Base-by-base conservation (phyloP, 2,113 vertebrate genomes). In the Alligator mississippiensis region DNA sequence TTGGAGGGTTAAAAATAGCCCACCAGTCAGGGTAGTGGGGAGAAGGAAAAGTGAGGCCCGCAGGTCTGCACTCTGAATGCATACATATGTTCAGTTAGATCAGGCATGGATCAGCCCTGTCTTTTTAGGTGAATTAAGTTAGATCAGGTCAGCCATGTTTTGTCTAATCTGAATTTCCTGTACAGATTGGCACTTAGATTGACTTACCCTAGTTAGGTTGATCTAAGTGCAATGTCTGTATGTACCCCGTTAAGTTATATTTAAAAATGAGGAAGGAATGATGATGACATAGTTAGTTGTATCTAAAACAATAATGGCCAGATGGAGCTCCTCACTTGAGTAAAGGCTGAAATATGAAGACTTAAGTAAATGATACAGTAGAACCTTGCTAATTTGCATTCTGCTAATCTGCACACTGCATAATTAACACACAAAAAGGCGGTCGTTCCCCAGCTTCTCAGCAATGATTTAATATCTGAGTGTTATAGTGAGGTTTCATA, bases 341-440 rank as follows among this genome's bases (percentile, higher is more conserved):
- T n/a, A 72, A 90, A 81, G 63, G 78, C 57, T 93, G 77, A 95
- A 93, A 90, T 79, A 85, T 28, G 78, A 84, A 92, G 77, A 57
- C 54, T 89, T 85, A 80, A 85, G 84, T 60, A 93, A 93, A 87
- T 57, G 2, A 54, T 80, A 85, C 11, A 83, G 11, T 87, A 85
- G 89, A 91, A 93, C 55, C 21, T 80, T 91, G 59, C 72, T 87
- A 78, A 13, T 87, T 88, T 94, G 82, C 76, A 80, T 91, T 88
- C 82, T 87, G 9, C 24, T 93, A 57, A 91, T 85, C 74, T 87
- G 24, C 54, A 47, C 63, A 66, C 25, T 91, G n/a, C 63, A 83
- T 83, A 87, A 92, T 85, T 94, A 85, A 76, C 6, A 25, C 62
- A 83, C 2, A 91, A 88, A 91, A 87, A 78, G 3, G 12, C 9